Evolutionary conservation across 2,113 vertebrate genomes (phyloP).

Genomic region (Cyphomyrus discorhynchus): DNA sequence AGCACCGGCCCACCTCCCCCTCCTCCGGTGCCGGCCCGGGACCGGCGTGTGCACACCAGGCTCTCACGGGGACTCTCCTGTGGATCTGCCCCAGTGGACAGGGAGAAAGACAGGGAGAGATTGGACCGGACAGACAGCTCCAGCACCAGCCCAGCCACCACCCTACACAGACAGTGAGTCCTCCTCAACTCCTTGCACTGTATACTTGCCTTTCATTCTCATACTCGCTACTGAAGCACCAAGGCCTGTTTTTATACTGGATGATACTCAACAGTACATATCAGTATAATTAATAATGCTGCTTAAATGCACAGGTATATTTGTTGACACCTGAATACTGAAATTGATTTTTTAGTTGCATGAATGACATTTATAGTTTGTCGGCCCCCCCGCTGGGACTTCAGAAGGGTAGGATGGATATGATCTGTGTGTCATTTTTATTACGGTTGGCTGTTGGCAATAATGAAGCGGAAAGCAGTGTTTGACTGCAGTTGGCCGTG

Average conservation of each 20-base stretch:
- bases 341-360: neutral
- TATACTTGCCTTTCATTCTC: neutral
- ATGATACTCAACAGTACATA: neutral
- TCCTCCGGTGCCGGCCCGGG: conserved; percentile 53
- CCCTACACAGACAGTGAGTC: conserved; percentile 79
- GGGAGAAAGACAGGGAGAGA: conserved; percentile 56
- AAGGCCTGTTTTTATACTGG: neutral
- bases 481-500: neutral
- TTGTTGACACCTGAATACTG: neutral
- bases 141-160: conserved; percentile 71
- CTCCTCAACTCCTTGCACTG: neutral
- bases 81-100: conserved; percentile 66
- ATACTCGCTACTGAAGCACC: neutral
- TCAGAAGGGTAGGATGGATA: neutral
- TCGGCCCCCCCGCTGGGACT: neutral
- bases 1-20: conserved; percentile 48
- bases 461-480: neutral
- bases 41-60: conserved; percentile 63
- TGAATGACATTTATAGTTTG: neutral
- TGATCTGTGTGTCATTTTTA: neutral
- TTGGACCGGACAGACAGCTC: conserved; percentile 61
- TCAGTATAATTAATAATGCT: neutral
- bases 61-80: conserved; percentile 68
- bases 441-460: neutral
- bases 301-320: neutral